These are phyloP conservation scores for Suncus etruscus DNA, from an alignment of 2,113 vertebrate species.

Conservation along the genomic window DNA sequence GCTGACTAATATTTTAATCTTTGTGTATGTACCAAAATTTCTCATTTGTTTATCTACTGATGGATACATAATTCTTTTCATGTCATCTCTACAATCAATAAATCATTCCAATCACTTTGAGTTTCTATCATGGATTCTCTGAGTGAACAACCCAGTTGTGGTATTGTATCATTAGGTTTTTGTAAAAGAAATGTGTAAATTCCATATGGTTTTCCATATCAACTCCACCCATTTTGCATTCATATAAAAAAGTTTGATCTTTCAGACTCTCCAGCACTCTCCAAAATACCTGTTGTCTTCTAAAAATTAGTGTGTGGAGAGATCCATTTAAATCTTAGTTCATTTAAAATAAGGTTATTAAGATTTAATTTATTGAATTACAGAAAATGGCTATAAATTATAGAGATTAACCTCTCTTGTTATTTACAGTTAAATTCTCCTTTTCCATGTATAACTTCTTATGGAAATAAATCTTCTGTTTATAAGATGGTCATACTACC, in stretches of 20 bases:
- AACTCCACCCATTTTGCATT: background rate
- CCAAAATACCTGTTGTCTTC: background rate
- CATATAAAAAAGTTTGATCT: background rate
- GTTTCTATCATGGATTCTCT: background rate
- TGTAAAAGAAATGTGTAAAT: background rate
- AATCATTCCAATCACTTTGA: background rate
- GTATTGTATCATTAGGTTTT: too few relatives aligned
- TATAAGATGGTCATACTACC: background rate
- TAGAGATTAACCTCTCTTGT: background rate
- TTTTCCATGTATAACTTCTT: background rate
- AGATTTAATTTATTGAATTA: constrained; percentile 22
- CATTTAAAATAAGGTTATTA: constrained; percentile 1
- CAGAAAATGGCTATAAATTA: background rate
- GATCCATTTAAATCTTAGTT: background rate
- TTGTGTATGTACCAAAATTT: background rate
- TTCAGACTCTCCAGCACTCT: background rate
- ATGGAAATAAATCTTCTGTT: background rate
- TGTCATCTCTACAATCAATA: background rate
- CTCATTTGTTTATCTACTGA: background rate
- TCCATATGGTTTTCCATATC: background rate
- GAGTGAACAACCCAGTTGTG: background rate
- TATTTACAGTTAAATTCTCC: constrained; percentile 20
- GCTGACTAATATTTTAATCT: background rate
- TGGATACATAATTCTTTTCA: background rate
- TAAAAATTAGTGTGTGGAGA: background rate